Base-by-base conservation (phyloP, 2,888 invertebrate species). In the Dorcus hopei region DNA sequence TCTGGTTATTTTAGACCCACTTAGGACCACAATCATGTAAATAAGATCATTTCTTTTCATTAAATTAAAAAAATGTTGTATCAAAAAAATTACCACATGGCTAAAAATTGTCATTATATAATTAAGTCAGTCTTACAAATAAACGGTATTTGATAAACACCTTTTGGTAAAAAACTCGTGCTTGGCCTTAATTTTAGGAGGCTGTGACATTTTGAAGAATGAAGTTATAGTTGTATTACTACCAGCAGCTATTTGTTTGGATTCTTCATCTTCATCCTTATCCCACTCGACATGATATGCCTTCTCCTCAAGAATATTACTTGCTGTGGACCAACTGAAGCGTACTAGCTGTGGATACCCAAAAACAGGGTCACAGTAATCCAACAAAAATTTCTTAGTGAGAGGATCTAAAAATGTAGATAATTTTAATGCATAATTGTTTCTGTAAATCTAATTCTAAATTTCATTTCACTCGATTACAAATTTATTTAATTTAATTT, bases 321-420 rank as follows among this genome's bases (percentile, higher is more conserved):
- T 88, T 0, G 97, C 91, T 0, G 99, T 99, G 0, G 97, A 95
- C 99, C 99, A 99, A 76, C 97, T 96, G 77, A 98, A 97, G 61
- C 99, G 82, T 0, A 99, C 97, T 14, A 99, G 81, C 53, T 90
- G 86, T 0, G 97, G 94, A 78, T 90, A 99, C 0, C 99, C 99
- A 80, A 99, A 99, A 0, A 98, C 87, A 23, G 86, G 83, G 79
- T 99, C 95, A 58, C 93, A 83, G 73, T 90, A 85, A 8, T 89
- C 84, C 1, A 82, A 77, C 39, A 99, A 83, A 80, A 97, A 99
- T 65, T 88, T 88, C 78, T 97, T 98, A 1, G 98, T 98, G 0
- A 87, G 84, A 0, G 97, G 96, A 86, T 99, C 98, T 88, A 81
- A 67, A 79, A 80, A 45, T 14, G 14, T 14, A 14, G 14, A 14